phyloP scores from a whole-genome alignment of 2,113 vertebrate genomes.

The Monopterus albus region DNA sequence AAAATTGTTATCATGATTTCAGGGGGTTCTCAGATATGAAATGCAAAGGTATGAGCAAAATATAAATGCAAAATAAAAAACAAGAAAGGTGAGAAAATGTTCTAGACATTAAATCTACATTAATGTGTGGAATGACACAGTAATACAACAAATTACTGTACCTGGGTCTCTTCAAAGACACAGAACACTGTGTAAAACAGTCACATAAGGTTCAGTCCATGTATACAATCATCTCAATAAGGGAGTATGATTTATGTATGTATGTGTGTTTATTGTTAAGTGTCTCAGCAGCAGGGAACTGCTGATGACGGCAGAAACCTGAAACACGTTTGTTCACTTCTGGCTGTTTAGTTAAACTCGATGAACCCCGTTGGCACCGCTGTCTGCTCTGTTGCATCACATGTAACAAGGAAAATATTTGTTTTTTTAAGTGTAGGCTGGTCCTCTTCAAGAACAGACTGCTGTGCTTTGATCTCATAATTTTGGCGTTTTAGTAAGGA shows the following conservation, averaged over 20 bases:
- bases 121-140: too few species aligned
- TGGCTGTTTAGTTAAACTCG: slow-evolving; percentile 25
- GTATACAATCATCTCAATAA: neutral
- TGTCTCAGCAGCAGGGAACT: slow-evolving; percentile 31
- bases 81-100: neutral
- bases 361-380: slow-evolving; percentile 24
- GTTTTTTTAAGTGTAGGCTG: neutral
- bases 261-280: slow-evolving; percentile 9
- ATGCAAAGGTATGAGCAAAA: too few species aligned
- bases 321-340: slow-evolving; percentile 18
- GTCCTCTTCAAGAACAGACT: neutral
- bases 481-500: neutral
- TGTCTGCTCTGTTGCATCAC: neutral
- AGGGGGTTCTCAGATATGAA: too few species aligned
- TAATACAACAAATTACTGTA: too few species aligned
- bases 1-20: too few species aligned
- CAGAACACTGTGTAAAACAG: neutral
- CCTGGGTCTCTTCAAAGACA: neutral
- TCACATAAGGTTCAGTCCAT: neutral
- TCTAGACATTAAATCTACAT: too few species aligned
- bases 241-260: neutral
- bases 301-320: slow-evolving; percentile 45
- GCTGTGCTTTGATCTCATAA: neutral
- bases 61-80: neutral
- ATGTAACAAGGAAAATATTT: neutral